Evolutionary conservation across 1,140 invertebrate genomes (phyloP).

Genomic region (Zaprionus vittiger): DNA sequence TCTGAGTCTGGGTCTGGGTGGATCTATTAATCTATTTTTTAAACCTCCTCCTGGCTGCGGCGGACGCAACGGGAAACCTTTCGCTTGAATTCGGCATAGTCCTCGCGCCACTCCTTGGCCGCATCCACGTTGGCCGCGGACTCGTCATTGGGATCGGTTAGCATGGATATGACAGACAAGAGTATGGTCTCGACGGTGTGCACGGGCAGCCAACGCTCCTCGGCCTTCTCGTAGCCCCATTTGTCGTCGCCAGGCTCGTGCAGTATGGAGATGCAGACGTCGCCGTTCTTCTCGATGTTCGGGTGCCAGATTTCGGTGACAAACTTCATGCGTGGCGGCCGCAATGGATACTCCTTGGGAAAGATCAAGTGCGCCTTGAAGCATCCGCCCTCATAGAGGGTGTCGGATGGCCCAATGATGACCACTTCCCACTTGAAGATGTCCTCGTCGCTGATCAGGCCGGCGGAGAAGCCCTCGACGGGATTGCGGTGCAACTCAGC

Average conservation of each 20-base stretch:
- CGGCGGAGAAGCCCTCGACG: conserved; percentile 93
- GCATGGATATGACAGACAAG: conserved; percentile 99
- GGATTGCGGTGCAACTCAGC: conserved; percentile 99
- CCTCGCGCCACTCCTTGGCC: conserved; percentile 89
- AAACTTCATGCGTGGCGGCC: conserved; percentile 99
- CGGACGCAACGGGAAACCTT: conserved; percentile 98
- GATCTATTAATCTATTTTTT: not conserved
- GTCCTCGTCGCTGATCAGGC: conserved; percentile 96
- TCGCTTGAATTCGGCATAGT: conserved; percentile 97
- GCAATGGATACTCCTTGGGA: conserved; percentile 98
- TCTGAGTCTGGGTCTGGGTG: not conserved
- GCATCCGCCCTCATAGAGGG: conserved; percentile 98
- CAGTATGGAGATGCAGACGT: conserved; percentile 99
- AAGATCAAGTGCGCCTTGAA: conserved; percentile 98
- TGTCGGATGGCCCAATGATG: conserved; percentile 99
- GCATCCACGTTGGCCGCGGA: conserved; percentile 99
- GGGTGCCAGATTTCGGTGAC: conserved; percentile 99
- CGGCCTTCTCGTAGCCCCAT: conserved; percentile 97
- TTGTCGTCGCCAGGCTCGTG: conserved; percentile 99
- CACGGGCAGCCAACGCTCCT: conserved; percentile 99
- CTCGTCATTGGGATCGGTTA: conserved; percentile 99
- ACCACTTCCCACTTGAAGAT: conserved; percentile 99
- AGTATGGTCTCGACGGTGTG: conserved; percentile 99
- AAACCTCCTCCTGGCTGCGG: conserved; percentile 87
- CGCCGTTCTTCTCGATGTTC: conserved; percentile 97